A percentile compares a stretch with the other conserved stretches of the same genome.
Evolutionary conservation across 2,888 invertebrate genomes (phyloP).

Genomic region (Malachius bipustulatus): DNA sequence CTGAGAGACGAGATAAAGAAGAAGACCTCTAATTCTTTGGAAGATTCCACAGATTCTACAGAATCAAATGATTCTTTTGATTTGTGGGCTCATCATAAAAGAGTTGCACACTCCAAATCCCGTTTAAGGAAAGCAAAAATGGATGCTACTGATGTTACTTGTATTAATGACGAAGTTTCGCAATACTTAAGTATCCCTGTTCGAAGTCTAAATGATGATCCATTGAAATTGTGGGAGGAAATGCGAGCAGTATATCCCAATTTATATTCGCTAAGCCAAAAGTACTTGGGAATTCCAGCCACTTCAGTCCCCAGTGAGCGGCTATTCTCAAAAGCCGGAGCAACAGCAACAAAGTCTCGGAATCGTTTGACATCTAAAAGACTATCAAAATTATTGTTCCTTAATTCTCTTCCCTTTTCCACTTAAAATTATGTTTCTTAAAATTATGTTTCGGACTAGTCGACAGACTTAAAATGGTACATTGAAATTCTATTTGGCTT

Average conservation of each 20-base stretch:
- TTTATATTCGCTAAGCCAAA: constrained; percentile 7
- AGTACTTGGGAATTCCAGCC: constrained; percentile 9
- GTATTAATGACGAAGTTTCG: constrained; percentile 10
- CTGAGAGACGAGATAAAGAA: constrained; percentile 7
- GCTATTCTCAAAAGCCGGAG: constrained; percentile 2
- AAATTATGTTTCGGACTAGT: no score
- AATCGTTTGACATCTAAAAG: constrained; percentile 4
- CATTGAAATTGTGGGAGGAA: constrained; percentile 11
- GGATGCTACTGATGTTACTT: no score
- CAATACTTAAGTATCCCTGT: constrained; percentile 9
- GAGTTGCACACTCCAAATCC: constrained; percentile 7
- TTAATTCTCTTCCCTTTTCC: constrained; percentile 5
- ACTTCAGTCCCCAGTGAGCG: constrained; percentile 11
- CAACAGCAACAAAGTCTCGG: constrained; percentile 4
- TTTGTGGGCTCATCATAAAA: constrained; percentile 12
- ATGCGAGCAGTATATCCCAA: constrained; percentile 11
- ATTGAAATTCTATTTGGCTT: no score
- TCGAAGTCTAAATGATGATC: constrained; percentile 9
- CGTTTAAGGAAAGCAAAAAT: constrained; percentile 4
- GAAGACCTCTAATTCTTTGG: background rate
- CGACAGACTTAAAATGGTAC: no score
- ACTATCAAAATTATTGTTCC: constrained; percentile 6
- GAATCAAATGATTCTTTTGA: constrained; percentile 12
- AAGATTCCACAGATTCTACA: background rate
- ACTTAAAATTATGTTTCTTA: no score